Conservation (phyloP, 2,113 vertebrate genomes). For the Axis porcinus region DNA sequence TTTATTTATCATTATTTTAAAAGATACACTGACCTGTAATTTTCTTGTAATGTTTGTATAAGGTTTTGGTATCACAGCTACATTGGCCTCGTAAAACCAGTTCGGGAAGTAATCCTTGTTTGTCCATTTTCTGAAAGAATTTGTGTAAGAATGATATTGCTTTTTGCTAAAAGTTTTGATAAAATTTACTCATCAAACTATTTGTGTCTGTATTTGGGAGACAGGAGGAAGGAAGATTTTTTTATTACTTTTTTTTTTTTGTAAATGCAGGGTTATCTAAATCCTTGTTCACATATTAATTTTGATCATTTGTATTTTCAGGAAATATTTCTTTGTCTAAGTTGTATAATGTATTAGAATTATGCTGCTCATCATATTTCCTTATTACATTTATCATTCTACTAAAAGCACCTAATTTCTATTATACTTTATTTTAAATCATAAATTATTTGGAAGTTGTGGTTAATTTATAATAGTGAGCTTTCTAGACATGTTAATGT, state of each 20-base stretch:
- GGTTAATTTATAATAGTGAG: neutral
- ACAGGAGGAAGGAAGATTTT: neutral
- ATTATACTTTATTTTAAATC: slow-evolving; percentile 6
- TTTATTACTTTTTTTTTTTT: neutral
- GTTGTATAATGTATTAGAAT: neutral
- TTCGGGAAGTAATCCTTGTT: neutral
- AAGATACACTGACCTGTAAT: neutral
- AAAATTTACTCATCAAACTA: neutral
- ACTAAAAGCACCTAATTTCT: neutral
- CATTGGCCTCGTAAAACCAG: neutral
- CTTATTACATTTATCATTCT: neutral
- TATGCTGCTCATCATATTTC: neutral
- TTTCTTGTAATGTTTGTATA: neutral
- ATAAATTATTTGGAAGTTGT: neutral
- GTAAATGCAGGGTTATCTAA: neutral
- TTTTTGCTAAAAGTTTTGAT: neutral
- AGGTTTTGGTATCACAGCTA: neutral
- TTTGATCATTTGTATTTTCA: neutral
- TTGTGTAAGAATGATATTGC: neutral
- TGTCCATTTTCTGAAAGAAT: neutral
- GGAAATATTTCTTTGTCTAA: neutral
- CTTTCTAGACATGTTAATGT: slow-evolving; percentile 4
- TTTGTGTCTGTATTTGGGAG: neutral
- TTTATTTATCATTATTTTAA: neutral
- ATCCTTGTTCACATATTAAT: neutral